Evolutionary conservation across 2,888 invertebrate genomes (phyloP).

Genomic region (Trachelus troglodyta): DNA sequence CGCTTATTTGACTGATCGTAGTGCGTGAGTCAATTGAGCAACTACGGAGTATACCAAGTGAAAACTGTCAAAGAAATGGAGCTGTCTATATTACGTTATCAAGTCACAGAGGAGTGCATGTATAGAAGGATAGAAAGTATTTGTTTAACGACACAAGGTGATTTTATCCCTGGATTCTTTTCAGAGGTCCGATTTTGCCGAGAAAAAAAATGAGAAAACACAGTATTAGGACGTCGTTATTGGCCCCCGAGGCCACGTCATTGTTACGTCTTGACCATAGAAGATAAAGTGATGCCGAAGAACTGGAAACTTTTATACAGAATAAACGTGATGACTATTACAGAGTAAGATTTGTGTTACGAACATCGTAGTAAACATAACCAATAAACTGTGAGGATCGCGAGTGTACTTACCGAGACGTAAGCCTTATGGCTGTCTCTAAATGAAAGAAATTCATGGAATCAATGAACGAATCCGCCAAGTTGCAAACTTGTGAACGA

Average conservation of each 20-base stretch:
- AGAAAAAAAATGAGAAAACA: slow-evolving; percentile 21
- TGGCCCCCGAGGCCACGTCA: slow-evolving; percentile 61
- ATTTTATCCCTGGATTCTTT: not conserved
- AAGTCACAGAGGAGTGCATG: not conserved
- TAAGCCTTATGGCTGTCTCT: not conserved
- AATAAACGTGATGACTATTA: slow-evolving; percentile 54
- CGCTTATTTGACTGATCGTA: not conserved
- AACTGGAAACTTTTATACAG: slow-evolving; percentile 53
- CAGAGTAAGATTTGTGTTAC: slow-evolving; percentile 19
- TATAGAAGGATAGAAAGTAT: not conserved
- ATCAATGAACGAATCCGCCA: slow-evolving; percentile 29
- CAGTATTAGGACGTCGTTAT: slow-evolving; percentile 56
- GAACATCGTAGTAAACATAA: not conserved
- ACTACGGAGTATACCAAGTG: not conserved
- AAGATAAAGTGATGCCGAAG: slow-evolving; percentile 52
- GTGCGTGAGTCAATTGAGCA: not conserved
- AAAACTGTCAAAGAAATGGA: not conserved
- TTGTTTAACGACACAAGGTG: slow-evolving; percentile 3
- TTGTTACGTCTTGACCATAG: slow-evolving; percentile 56
- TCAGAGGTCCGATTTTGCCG: slow-evolving; percentile 17
- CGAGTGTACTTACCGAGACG: not conserved
- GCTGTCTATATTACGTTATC: not conserved
- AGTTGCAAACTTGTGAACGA: slow-evolving; percentile 22
- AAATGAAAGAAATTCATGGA: not conserved
- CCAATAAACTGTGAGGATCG: not conserved